Percentiles rank a stretch among this genome's conserved stretches.
Conservation (phyloP, 1,140 invertebrate genomes). For the Cydia fagiglandana region DNA sequence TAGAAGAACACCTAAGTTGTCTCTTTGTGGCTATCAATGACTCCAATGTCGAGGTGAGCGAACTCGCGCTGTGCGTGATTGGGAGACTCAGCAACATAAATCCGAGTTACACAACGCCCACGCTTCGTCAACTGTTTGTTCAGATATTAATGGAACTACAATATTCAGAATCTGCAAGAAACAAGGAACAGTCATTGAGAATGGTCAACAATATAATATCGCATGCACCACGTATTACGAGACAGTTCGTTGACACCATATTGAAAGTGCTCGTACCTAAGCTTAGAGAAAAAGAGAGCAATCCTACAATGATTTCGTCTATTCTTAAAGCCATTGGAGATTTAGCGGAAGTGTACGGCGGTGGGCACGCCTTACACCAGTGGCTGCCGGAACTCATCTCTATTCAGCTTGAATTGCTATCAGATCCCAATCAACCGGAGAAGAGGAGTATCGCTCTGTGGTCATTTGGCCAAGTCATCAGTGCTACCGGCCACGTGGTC, state of each 20-base stretch:
- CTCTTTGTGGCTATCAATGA: conserved; percentile 98
- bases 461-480: conserved; percentile 96
- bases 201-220: conserved; percentile 98
- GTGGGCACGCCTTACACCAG: conserved; percentile 91
- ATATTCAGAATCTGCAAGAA: conserved; percentile 95
- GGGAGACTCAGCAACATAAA: conserved; percentile 96
- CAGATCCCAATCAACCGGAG: conserved; percentile 94
- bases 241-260: conserved; percentile 97
- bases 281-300: conserved; percentile 92
- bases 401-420: conserved; percentile 95
- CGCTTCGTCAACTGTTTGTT: conserved; percentile 94
- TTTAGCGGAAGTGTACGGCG: conserved; percentile 94
- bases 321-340: conserved; percentile 96
- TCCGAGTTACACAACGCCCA: conserved; percentile 98
- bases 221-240: conserved; percentile 94
- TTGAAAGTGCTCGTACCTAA: conserved; percentile 97
- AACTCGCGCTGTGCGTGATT: conserved; percentile 94
- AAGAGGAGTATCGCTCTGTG: conserved; percentile 96
- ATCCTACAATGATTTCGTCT: conserved; percentile 94
- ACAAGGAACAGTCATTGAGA: conserved; percentile 96
- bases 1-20: conserved; percentile 95
- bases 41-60: conserved; percentile 97
- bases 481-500: conserved; percentile 95
- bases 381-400: conserved; percentile 94
- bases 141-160: conserved; percentile 96